Base-by-base conservation (phyloP, 2,888 invertebrate species). In the Drosophila rubida region DNA sequence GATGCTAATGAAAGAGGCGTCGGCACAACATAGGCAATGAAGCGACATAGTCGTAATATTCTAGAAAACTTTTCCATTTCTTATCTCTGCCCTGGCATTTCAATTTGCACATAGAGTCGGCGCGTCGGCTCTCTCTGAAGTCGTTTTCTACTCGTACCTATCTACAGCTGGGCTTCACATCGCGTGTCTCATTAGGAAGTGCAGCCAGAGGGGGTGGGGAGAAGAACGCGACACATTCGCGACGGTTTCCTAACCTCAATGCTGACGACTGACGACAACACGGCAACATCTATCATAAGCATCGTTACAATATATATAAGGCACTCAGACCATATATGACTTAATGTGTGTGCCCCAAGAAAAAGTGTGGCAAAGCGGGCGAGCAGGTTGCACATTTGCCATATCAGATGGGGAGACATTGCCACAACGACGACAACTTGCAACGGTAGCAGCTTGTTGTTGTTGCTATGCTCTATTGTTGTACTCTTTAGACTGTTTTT, bases 221-320 rank as follows among this genome's bases (percentile, higher is more conserved):
- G 4, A 5, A 8, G 11, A 2, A n/a, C 57, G 23, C 46, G 19
- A 25, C 44, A 63, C 45, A 64, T 53, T 73, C 23, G 76, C 69
- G 69, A 69, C 63, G 83, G 71, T 87, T 88, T 86, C 73, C 76
- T 88, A 84, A 84, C 84, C 88, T 75, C 88, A 88, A 81, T 87
- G 69, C 14, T 74, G 82, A 45, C 78, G 75, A 68, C 51, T 58
- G 66, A 5, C 13, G 16, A 8, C 30, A 39, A 45, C 14, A 25
- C n/a, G 50, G 14, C 30, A n/a, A 37, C 35, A 68, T 70, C 70
- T 59, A 69, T 57, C 45, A 57, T 39, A 35, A 32, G 35, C 27
- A 62, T 63, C 53, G 59, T 75, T 30, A 41, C 27, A 41, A 22
- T 42, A 22, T 42, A 22, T 25, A 25, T 72, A 54, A 53, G 59